Evolutionary conservation across 2,113 vertebrate genomes (phyloP).

Genomic region (Epinephelus lanceolatus): DNA sequence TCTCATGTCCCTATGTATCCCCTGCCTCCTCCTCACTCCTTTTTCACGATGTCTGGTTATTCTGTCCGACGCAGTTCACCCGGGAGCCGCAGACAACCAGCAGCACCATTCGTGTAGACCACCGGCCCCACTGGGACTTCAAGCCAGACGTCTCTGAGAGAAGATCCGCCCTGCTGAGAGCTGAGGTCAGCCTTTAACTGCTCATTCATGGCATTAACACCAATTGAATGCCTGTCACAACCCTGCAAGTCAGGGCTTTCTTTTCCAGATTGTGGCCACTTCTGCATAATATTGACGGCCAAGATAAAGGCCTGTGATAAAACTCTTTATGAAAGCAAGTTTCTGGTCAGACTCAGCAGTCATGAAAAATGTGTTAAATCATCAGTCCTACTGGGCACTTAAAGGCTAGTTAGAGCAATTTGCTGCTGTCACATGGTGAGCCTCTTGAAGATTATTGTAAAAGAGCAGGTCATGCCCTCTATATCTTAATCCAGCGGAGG

Average conservation of each 20-base stretch:
- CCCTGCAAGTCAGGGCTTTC: slow-evolving; percentile 70
- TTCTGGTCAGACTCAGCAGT: slow-evolving; percentile 69
- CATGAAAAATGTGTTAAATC: slow-evolving; percentile 65
- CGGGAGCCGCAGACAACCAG: slow-evolving; percentile 66
- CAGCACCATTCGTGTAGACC: slow-evolving; percentile 78
- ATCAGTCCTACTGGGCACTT: slow-evolving; percentile 54
- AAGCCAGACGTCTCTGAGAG: slow-evolving; percentile 73
- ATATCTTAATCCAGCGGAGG: slow-evolving; percentile 56
- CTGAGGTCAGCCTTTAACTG: slow-evolving; percentile 81
- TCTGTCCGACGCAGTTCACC: slow-evolving; percentile 76
- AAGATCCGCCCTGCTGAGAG: slow-evolving; percentile 72
- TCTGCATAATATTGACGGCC: slow-evolving; percentile 67
- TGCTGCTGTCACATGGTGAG: slow-evolving; percentile 52
- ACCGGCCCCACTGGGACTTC: slow-evolving; percentile 73
- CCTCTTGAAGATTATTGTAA: slow-evolving; percentile 62
- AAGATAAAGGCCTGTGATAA: slow-evolving; percentile 68
- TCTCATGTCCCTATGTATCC: slow-evolving; percentile 34
- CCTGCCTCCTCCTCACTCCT: slow-evolving; percentile 3
- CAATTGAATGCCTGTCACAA: slow-evolving; percentile 70
- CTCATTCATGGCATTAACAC: slow-evolving; percentile 64
- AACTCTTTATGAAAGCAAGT: slow-evolving; percentile 68
- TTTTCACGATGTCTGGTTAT: slow-evolving; percentile 59
- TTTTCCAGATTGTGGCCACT: slow-evolving; percentile 49
- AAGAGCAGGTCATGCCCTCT: slow-evolving; percentile 52
- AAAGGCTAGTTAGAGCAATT: slow-evolving; percentile 68